Percentiles rank a stretch among this genome's conserved stretches.
These are phyloP conservation scores for Cichladusa arquata DNA, from an alignment of 2,113 vertebrate species.

Conservation along the genomic window DNA sequence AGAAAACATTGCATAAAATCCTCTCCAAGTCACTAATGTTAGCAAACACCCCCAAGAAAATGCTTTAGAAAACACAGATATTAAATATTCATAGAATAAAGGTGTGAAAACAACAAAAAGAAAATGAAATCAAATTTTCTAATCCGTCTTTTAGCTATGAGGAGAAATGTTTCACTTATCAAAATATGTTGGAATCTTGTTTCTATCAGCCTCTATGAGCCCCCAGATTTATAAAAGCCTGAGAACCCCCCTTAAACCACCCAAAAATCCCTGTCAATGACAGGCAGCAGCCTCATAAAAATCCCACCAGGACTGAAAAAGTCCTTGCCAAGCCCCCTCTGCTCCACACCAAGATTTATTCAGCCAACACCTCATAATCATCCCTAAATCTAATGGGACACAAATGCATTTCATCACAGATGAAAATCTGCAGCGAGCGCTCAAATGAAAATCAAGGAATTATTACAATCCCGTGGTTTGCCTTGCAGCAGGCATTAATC, in stretches of 20 bases:
- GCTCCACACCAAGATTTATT: slow-evolving; percentile 71
- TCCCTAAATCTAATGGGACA: slow-evolving; percentile 80
- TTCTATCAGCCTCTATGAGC: background rate
- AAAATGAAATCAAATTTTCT: background rate
- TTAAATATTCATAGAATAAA: background rate
- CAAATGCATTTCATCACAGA: slow-evolving; percentile 87
- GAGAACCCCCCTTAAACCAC: background rate
- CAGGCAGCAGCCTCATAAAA: background rate
- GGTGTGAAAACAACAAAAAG: background rate
- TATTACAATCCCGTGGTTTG: slow-evolving; percentile 89
- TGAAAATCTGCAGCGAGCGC: slow-evolving; percentile 79
- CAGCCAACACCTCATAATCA: slow-evolving; percentile 77
- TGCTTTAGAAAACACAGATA: background rate
- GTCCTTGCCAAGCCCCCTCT: background rate
- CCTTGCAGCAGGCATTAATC: slow-evolving; percentile 93
- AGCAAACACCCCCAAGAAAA: background rate
- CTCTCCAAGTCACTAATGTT: background rate
- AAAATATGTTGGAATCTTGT: fast-evolving
- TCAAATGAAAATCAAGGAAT: slow-evolving; percentile 91
- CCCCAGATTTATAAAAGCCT: background rate
- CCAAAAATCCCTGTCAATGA: background rate
- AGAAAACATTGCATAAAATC: background rate
- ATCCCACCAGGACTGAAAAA: background rate
- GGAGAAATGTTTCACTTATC: background rate
- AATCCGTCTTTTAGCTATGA: background rate